Base-by-base conservation (phyloP, 2,113 vertebrate species). In the Clarias macrocephalus region DNA sequence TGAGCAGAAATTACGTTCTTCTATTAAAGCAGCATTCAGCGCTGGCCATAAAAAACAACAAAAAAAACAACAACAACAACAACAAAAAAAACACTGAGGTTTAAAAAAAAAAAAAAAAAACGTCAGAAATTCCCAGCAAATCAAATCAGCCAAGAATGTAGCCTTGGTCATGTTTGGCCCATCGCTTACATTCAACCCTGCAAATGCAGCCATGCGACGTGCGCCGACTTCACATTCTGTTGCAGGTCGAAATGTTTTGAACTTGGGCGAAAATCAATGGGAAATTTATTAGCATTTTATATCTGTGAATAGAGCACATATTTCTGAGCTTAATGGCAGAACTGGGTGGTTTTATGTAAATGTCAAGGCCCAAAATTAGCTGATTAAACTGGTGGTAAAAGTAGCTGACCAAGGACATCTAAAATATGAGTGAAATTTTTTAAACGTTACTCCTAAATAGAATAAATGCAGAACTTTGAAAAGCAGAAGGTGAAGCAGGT, bases 91-190 rank as follows among this genome's bases (percentile, higher is more conserved):
- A 89, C 85, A 16, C n/a, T n/a, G 25, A 52, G 65, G 54, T 48
- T 86, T 83, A 56, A 83, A 70, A n/a, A n/a, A n/a, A n/a, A n/a
- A n/a, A n/a, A n/a, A n/a, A n/a, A n/a, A 48, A 2, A 66, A 85
- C 68, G 3, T 82, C 23, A 83, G 57, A 62, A 59, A 82, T 19
- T 28, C n/a, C 84, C 30, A 37, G 77, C 33, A 73, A 65, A 86
- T 84, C 60, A 59, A 66, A 85, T 84, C 72, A 68, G 23, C 2
- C 30, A 68, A 62, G 86, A 87, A 87, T 87, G 72, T 87, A 87
- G 62, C 86, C 86, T 87, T 87, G 86, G 73, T 66, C 57, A 83
- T 54, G 60, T 77, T 76, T 66, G 82, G 25, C 13, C 81, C 81
- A 30, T 33, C 19, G 73, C 59, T 76, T 16, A 23, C 70, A 79